Conservation (phyloP, 2,888 invertebrate genomes). For the Nysson spinosus region DNA sequence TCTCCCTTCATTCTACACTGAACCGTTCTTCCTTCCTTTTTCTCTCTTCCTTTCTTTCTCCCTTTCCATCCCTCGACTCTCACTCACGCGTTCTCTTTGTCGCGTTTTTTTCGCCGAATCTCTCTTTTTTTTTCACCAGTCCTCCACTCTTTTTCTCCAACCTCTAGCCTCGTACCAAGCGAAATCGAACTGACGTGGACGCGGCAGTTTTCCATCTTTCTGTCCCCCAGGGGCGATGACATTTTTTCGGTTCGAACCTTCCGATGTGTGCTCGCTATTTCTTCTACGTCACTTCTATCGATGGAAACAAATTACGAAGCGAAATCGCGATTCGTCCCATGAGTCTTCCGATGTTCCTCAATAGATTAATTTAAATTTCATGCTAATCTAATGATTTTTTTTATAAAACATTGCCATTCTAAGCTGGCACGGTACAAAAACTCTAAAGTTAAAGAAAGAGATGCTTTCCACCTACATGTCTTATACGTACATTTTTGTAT, state of each 20-base stretch:
- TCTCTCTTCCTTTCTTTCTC: conserved; percentile 8
- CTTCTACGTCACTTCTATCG: conserved; percentile 16
- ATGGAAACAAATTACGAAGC: conserved; percentile 2
- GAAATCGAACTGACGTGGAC: conserved; percentile 64
- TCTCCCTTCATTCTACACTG: conserved; percentile 31
- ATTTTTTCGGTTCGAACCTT: conserved; percentile 54
- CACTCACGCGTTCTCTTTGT: conserved; percentile 6
- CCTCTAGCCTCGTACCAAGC: conserved; percentile 41
- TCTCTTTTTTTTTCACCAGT: conserved; percentile 39
- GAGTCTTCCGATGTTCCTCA: too few species aligned
- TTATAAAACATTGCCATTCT: too few species aligned
- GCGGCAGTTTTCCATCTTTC: conserved; percentile 64
- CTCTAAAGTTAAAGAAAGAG: too few species aligned
- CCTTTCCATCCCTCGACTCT: not conserved
- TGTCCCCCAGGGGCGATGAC: conserved; percentile 56
- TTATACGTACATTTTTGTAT: too few species aligned
- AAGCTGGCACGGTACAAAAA: too few species aligned
- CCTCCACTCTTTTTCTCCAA: conserved; percentile 42
- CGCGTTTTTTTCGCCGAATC: conserved; percentile 41
- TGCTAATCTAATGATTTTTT: too few species aligned
- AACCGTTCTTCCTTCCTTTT: not conserved
- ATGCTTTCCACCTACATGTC: too few species aligned
- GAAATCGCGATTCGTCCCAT: too few species aligned
- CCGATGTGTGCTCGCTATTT: conserved; percentile 26
- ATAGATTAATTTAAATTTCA: too few species aligned